phyloP scores from a whole-genome alignment of 2,797 vertebrate species.

The Diplodus sargus region DNA sequence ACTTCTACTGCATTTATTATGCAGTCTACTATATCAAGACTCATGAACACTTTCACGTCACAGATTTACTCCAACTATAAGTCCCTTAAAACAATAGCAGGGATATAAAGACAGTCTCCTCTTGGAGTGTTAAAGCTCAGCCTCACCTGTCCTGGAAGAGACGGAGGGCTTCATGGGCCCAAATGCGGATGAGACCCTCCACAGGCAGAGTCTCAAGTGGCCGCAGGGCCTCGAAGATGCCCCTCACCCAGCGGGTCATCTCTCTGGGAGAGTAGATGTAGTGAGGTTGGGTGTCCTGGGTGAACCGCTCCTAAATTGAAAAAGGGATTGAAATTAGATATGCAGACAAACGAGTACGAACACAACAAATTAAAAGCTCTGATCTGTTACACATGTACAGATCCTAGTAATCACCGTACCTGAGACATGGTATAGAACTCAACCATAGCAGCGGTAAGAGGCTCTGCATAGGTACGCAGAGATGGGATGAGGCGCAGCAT shows the following conservation, averaged over 20 bases:
- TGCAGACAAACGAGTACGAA: not conserved
- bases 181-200: slow-evolving; percentile 97
- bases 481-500: slow-evolving; percentile 98
- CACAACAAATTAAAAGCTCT: not conserved
- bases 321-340: not conserved
- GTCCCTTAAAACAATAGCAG: not conserved
- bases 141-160: slow-evolving; percentile 97
- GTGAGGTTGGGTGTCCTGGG: slow-evolving; percentile 98
- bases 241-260: slow-evolving; percentile 99
- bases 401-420: slow-evolving; percentile 77
- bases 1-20: not conserved
- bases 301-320: slow-evolving; percentile 93
- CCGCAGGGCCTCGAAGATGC: slow-evolving; percentile 96
- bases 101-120: not conserved
- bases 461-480: slow-evolving; percentile 95
- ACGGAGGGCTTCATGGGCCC: slow-evolving; percentile 98
- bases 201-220: slow-evolving; percentile 96
- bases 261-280: slow-evolving; percentile 99
- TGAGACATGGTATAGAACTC: slow-evolving; percentile 99
- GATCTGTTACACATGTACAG: not conserved
- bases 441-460: slow-evolving; percentile 98
- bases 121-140: not conserved
- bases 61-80: not conserved
- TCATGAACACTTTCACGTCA: too few species aligned
- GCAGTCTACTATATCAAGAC: too few species aligned